Conservation (phyloP, 1,140 invertebrate genomes). For the Bombus terrestris region DNA sequence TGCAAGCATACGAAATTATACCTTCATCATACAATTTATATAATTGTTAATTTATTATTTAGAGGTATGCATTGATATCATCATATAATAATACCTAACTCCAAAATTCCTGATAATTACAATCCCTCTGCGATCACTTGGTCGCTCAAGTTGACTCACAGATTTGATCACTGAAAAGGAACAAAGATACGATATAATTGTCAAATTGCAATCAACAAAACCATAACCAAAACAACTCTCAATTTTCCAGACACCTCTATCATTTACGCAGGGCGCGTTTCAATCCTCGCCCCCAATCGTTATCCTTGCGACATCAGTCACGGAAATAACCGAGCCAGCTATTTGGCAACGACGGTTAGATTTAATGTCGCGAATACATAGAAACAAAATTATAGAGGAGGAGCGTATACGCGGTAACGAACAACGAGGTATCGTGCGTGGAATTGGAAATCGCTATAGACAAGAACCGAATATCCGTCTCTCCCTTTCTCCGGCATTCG, state of each 20-base stretch:
- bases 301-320: not conserved
- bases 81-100: too few species aligned
- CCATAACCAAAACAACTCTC: too few species aligned
- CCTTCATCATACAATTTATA: too few species aligned
- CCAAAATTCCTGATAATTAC: too few species aligned
- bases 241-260: not conserved
- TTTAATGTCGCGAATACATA: slow-evolving; percentile 29
- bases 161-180: too few species aligned
- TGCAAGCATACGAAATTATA: too few species aligned
- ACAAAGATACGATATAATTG: not conserved
- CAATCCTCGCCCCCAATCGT: not conserved
- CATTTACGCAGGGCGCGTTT: not conserved
- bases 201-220: not conserved
- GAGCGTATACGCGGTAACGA: slow-evolving; percentile 1
- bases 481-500: not conserved
- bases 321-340: slow-evolving; percentile 1
- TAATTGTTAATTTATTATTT: too few species aligned
- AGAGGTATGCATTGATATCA: too few species aligned
- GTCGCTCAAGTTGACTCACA: too few species aligned
- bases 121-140: too few species aligned
- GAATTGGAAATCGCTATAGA: slow-evolving; percentile 40
- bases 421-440: slow-evolving; percentile 1
- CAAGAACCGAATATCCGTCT: not conserved
- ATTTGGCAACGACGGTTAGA: slow-evolving; percentile 7
- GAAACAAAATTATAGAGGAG: slow-evolving; percentile 17